A percentile compares a stretch with the other conserved stretches of the same genome.
Conservation (phyloP, 2,888 invertebrate species). For the Netelia fuscicornis region DNA sequence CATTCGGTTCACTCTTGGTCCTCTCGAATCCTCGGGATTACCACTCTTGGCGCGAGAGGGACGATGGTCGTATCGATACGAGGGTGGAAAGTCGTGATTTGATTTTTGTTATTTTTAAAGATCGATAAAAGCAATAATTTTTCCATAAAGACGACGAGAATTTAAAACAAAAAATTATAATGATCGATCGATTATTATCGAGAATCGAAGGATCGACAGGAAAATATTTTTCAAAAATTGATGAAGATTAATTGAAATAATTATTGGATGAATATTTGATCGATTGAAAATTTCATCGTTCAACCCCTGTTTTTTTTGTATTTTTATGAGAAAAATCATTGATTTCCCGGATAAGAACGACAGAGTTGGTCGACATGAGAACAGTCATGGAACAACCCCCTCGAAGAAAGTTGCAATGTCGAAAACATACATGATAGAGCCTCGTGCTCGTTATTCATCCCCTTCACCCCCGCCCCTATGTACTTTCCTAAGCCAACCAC, state of each 20-base stretch:
- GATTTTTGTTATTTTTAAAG: not conserved
- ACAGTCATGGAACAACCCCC: not conserved
- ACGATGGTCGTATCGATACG: not conserved
- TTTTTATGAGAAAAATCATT: not conserved
- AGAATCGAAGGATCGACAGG: too few relatives aligned
- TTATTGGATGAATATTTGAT: too few relatives aligned
- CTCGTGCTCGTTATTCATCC: conserved; percentile 29
- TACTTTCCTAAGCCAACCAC: not conserved
- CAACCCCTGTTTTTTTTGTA: too few relatives aligned
- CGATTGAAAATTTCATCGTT: too few relatives aligned
- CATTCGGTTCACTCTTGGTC: conserved; percentile 1
- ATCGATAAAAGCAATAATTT: not conserved
- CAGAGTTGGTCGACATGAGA: not conserved
- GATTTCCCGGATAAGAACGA: conserved; percentile 40
- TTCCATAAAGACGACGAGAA: not conserved
- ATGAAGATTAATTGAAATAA: too few relatives aligned
- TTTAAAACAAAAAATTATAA: not conserved
- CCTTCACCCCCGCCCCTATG: not conserved
- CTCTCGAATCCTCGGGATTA: conserved; percentile 44
- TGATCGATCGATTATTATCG: too few relatives aligned
- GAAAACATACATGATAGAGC: conserved; percentile 27
- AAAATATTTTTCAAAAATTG: too few relatives aligned
- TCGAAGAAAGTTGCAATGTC: conserved; percentile 26
- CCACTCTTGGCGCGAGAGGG: not conserved
- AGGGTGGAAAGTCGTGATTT: not conserved